Evolutionary conservation across 2,797 vertebrate species (phyloP), one percentile per base, ranked within the genome.

Genomic region (Tenualosa ilisha): DNA sequence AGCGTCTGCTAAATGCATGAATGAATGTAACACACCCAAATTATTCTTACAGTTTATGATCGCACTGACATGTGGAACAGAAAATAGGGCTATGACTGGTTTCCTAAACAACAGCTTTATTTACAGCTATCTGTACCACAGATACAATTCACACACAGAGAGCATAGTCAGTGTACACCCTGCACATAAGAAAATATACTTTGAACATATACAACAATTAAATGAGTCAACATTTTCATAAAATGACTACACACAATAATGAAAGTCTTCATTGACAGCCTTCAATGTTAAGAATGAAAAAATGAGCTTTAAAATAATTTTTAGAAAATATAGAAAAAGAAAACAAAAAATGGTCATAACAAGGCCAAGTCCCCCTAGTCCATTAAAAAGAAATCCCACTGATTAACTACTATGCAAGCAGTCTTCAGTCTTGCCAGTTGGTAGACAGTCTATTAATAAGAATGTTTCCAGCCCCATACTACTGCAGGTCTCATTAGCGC

Each of bases 51-150:
- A 50, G 20, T 75, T 75, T 75, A 59, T 15, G 37, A 75, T 75
- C 2, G 40, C 15, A 43, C 72, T 17, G 15, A 7, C 46, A 20
- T 20, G 5, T 17, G 9, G 72, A 79, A 79, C 12, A 79, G 15
- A 79, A 46, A 6, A 72, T 31, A 2, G 31, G 12, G 12, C 8
- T 37, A 13, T 75, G 31, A 75, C 3, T 6, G 5, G 49, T 22
- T 82, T 91, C 87, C 81, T 49, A 90, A 90, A 87, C 51, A 89
- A 87, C 88, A 31, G 65, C 91, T 91, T 93, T 95, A 95, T 95
- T 94, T 93, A 95, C 93, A 94, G n/a, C 9, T 54, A 88, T 89
- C 81, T 83, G 90, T 83, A 85, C 86, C 82, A 89, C 86, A 86
- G 82, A 88, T 84, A 90, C 83, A 89, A 53, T 83, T 86, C 61